Evolutionary conservation across 2,797 vertebrate species (phyloP).

Genomic region (Dendrocincla fuliginosa): DNA sequence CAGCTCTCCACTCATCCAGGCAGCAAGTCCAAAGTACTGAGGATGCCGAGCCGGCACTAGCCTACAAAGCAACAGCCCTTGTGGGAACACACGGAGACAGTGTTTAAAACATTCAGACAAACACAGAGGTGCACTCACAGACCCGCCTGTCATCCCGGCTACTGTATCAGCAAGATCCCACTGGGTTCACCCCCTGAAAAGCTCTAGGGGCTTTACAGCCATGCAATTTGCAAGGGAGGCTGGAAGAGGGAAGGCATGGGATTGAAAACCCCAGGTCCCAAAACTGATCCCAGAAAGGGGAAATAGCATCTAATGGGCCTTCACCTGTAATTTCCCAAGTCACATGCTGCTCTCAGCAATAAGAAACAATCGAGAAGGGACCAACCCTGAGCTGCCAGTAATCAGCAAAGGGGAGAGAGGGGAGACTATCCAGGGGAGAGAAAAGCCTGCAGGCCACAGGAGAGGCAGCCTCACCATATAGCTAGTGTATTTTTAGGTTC

Average conservation of each 20-base stretch:
- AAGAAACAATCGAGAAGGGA: not conserved
- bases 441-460: constrained; percentile 8
- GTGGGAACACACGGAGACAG: fast-evolving
- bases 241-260: not conserved
- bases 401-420: not conserved
- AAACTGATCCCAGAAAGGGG: fast-evolving
- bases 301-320: not conserved
- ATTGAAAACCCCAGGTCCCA: not conserved
- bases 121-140: not conserved
- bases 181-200: not conserved
- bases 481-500: constrained; percentile 50
- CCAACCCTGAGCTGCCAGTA: not conserved
- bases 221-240: not conserved
- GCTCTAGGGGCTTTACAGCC: not conserved
- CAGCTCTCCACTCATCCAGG: not conserved
- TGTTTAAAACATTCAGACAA: not conserved
- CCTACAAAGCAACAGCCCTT: not conserved
- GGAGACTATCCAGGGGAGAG: not conserved
- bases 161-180: not conserved
- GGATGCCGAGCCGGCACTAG: not conserved
- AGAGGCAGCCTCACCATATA: not conserved
- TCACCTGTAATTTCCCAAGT: not conserved
- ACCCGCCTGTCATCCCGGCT: fast-evolving
- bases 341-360: not conserved
- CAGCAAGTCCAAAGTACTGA: not conserved